Evolutionary conservation across 2,113 vertebrate species (phyloP).

Genomic region (Melanocharis versteri): DNA sequence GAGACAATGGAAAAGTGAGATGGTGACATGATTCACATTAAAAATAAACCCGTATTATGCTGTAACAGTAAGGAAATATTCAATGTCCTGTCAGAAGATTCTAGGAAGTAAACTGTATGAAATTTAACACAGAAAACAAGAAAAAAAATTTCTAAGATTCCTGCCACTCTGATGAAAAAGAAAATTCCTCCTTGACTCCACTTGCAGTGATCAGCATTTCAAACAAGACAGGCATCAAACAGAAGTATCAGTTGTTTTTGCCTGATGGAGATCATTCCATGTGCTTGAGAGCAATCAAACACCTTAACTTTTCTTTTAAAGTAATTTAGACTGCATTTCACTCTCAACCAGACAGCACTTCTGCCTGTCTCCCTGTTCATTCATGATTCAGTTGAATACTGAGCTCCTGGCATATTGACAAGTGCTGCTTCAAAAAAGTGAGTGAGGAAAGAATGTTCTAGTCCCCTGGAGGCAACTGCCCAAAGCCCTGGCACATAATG

Average conservation of each 20-base stretch:
- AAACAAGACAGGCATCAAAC: neutral
- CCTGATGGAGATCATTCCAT: neutral
- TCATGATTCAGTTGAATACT: neutral
- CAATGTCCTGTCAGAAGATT: neutral
- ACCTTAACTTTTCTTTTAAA: conserved; percentile 13
- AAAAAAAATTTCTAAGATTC: neutral
- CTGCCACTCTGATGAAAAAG: neutral
- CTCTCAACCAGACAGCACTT: neutral
- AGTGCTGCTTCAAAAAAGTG: neutral
- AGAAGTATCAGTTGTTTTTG: neutral
- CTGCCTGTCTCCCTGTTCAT: neutral
- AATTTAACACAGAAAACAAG: neutral
- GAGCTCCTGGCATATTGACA: neutral
- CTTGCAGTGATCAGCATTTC: neutral
- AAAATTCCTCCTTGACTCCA: neutral
- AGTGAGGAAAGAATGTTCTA: neutral
- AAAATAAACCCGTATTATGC: neutral
- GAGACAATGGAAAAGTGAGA: neutral
- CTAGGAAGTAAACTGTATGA: neutral
- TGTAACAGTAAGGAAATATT: neutral
- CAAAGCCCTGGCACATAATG: neutral
- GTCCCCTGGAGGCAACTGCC: neutral
- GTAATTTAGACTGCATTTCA: conserved; percentile 22
- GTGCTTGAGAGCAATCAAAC: neutral
- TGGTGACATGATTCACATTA: neutral